Conservation (phyloP, 1,140 invertebrate genomes). For the Rhyacophila brunnea region DNA sequence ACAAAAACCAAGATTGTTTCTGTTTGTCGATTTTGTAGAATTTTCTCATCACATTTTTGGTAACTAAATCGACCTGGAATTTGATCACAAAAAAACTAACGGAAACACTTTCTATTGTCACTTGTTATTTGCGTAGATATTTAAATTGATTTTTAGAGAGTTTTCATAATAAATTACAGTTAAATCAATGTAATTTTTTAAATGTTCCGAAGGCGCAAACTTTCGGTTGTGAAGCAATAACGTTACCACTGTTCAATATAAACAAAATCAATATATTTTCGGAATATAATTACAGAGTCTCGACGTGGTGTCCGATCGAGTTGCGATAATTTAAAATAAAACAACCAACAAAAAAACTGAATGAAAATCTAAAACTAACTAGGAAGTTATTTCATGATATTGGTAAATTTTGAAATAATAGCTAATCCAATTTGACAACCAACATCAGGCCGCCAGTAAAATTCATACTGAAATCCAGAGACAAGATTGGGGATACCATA, state of each 20-base stretch:
- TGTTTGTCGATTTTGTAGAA: constrained; percentile 1
- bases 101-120: neutral
- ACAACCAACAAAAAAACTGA: constrained; percentile 8
- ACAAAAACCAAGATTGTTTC: neutral
- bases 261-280: constrained; percentile 25
- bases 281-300: constrained; percentile 2
- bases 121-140: constrained; percentile 1
- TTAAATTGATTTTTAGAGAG: neutral
- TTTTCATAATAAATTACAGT: neutral
- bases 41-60: constrained; percentile 8
- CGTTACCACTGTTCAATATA: constrained; percentile 1
- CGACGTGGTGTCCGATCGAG: neutral
- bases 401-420: constrained; percentile 11
- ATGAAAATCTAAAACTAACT: constrained; percentile 4
- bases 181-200: neutral
- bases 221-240: neutral
- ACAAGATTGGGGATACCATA: too few species aligned
- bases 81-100: neutral
- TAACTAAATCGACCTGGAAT: neutral
- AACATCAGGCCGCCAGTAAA: constrained; percentile 18
- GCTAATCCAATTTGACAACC: constrained; percentile 20
- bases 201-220: neutral
- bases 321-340: constrained; percentile 11
- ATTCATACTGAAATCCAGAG: too few species aligned
- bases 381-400: constrained; percentile 16